These are phyloP conservation scores for Zosterops lateralis DNA, from an alignment of 2,113 vertebrate species.

Conservation along the genomic window DNA sequence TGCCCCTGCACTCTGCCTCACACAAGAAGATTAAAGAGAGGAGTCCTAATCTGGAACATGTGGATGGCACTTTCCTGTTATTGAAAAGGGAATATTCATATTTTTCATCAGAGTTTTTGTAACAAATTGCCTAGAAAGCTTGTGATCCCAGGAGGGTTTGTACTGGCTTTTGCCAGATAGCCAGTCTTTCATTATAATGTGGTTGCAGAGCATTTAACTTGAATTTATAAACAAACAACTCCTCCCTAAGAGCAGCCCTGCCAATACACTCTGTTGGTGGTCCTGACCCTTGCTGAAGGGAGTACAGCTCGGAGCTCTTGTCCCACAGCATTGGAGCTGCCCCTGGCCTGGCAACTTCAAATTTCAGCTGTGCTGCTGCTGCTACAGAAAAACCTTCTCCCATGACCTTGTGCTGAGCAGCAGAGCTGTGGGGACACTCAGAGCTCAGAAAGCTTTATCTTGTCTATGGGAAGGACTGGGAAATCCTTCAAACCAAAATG, in stretches of 20 bases:
- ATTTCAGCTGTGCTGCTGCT: background rate
- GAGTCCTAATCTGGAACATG: background rate
- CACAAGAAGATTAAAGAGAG: background rate
- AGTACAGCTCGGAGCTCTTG: accelerated
- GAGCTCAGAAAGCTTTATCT: background rate
- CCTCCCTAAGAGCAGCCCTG: background rate
- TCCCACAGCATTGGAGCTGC: background rate
- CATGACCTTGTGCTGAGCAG: background rate
- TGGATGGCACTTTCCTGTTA: background rate
- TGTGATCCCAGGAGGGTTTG: background rate
- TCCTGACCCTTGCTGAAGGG: background rate
- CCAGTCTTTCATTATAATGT: background rate
- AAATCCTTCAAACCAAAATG: background rate
- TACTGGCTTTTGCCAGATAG: background rate
- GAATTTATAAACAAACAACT: constrained; percentile 40
- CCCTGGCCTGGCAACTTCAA: background rate
- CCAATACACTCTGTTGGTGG: constrained; percentile 24
- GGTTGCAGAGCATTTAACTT: background rate
- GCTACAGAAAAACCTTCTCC: background rate
- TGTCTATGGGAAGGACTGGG: background rate
- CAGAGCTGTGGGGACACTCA: background rate
- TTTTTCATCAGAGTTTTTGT: background rate
- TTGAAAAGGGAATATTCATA: background rate
- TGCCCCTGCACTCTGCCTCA: background rate
- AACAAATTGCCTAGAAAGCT: constrained; percentile 8